Percentiles rank a stretch among this genome's conserved stretches.
phyloP scores from a whole-genome alignment of 2,113 vertebrate species.

The Corythornis madagascariensis region DNA sequence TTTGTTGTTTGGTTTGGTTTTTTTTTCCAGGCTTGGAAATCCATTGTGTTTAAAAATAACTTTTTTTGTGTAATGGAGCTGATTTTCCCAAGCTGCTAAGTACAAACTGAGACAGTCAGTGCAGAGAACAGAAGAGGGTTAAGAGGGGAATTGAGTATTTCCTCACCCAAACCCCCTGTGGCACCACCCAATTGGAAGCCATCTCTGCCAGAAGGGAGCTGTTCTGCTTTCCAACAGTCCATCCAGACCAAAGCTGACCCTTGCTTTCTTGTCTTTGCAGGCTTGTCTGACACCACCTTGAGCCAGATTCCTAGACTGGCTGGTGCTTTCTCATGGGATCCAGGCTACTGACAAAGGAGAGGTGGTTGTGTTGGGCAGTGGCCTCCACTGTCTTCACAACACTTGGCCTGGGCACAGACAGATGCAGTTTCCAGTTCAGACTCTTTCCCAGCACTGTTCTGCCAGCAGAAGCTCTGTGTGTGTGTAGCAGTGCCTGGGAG shows the following conservation, averaged over 20 bases:
- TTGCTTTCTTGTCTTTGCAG: constrained; percentile 17
- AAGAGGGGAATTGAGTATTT: not conserved
- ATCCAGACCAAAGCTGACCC: not conserved
- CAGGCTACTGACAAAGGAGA: constrained; percentile 37
- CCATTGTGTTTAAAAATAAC: not conserved
- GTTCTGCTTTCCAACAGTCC: not conserved
- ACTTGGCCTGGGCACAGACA: not conserved
- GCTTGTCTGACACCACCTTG: not conserved
- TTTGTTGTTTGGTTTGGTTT: not conserved
- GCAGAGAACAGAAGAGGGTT: not conserved
- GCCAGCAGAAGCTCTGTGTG: not conserved
- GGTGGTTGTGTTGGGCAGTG: constrained; percentile 44
- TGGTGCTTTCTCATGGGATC: constrained; percentile 48
- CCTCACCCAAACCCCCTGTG: not conserved
- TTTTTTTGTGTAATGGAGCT: not conserved
- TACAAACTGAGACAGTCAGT: not conserved
- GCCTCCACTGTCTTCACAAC: constrained; percentile 6
- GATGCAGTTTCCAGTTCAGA: not conserved
- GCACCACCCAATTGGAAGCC: not conserved
- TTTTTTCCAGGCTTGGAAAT: not conserved
- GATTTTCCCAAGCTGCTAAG: not conserved
- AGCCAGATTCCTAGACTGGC: constrained; percentile 3
- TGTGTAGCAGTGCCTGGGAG: not conserved
- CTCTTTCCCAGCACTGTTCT: not conserved
- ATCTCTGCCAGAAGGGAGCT: not conserved